Percentiles rank a stretch among this genome's conserved stretches.
phyloP scores from a whole-genome alignment of 1,140 invertebrate genomes.

The Ostrea denselamellosa region DNA sequence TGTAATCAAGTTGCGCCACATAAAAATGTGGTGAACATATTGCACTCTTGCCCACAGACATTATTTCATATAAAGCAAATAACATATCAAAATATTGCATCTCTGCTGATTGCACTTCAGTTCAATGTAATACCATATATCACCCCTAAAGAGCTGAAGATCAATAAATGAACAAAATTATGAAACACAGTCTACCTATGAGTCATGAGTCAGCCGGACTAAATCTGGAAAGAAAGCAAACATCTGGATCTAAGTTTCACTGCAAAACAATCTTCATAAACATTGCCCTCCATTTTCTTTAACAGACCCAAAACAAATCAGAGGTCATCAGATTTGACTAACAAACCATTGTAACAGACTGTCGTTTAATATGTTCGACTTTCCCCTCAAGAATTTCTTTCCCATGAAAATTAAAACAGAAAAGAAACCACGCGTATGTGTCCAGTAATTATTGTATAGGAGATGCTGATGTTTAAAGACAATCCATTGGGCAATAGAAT shows the following conservation, averaged over 20 bases:
- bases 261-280: constrained; percentile 8
- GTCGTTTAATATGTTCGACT: not conserved
- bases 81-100: constrained; percentile 8
- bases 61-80: not conserved
- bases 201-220: not conserved
- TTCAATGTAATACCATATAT: not conserved
- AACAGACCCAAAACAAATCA: constrained; percentile 18
- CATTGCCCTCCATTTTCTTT: not conserved
- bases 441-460: not conserved
- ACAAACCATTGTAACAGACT: not conserved
- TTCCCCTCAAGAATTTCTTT: not conserved
- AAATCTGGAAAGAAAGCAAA: not conserved
- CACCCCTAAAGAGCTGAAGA: not conserved
- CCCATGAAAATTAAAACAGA: not conserved
- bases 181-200: not conserved
- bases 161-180: not conserved
- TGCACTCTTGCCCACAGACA: not conserved
- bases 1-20: too few species aligned
- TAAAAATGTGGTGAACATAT: not conserved
- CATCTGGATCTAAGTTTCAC: not conserved
- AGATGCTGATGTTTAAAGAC: not conserved
- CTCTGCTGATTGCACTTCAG: not conserved
- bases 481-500: constrained; percentile 1
- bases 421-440: not conserved
- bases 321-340: not conserved